These are phyloP conservation scores for Camptogramma bilineatum DNA, from an alignment of 2,888 invertebrate genomes.

Conservation along the genomic window DNA sequence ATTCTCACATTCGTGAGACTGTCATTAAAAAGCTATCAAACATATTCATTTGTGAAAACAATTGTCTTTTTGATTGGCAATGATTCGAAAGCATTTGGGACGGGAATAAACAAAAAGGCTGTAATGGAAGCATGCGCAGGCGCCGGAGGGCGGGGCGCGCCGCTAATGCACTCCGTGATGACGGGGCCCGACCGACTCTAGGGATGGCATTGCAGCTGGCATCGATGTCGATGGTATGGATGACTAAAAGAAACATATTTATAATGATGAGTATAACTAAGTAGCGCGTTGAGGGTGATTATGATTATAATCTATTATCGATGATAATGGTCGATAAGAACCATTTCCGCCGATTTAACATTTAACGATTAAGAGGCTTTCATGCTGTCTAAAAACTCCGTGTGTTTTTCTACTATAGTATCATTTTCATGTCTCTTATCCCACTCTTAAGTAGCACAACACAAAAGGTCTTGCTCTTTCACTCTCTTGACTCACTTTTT, in stretches of 20 bases:
- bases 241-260: background rate
- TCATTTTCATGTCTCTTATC: too few relatives aligned
- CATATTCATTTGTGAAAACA: slow-evolving; percentile 14
- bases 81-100: slow-evolving; percentile 46
- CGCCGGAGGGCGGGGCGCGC: slow-evolving; percentile 38
- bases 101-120: slow-evolving; percentile 48
- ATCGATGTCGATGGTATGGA: slow-evolving; percentile 23
- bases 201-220: background rate
- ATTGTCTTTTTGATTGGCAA: slow-evolving; percentile 19
- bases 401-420: too few relatives aligned
- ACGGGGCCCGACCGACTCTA: slow-evolving; percentile 47
- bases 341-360: too few relatives aligned
- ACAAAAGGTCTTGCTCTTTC: too few relatives aligned
- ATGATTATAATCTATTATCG: too few relatives aligned
- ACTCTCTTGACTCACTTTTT: too few relatives aligned
- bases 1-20: background rate
- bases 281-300: too few relatives aligned
- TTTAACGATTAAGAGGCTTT: too few relatives aligned
- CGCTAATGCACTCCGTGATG: slow-evolving; percentile 59
- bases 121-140: slow-evolving; percentile 34
- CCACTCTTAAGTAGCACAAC: too few relatives aligned
- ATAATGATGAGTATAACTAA: background rate
- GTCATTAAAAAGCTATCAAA: slow-evolving; percentile 18
- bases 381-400: too few relatives aligned
- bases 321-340: too few relatives aligned